Percentiles rank a stretch among this genome's conserved stretches.
Conservation (phyloP, 2,797 vertebrate genomes). For the Tenualosa thibaudeaui region DNA sequence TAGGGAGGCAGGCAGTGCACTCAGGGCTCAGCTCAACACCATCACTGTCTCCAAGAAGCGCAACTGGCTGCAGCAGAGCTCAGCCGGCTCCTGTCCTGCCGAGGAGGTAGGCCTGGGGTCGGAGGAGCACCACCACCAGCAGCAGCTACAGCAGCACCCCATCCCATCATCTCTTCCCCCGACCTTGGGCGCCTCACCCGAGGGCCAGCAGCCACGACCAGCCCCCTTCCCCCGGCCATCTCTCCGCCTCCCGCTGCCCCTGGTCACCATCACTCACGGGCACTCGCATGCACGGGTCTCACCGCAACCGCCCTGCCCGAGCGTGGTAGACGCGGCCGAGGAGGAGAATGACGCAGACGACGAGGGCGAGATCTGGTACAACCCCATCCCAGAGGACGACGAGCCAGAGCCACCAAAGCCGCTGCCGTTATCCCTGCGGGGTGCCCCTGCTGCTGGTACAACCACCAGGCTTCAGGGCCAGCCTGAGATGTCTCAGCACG, state of each 20-base stretch:
- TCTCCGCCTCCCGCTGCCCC: slow-evolving; percentile 56
- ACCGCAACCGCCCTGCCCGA: slow-evolving; percentile 39
- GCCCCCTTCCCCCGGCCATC: slow-evolving; percentile 42
- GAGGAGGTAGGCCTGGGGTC: slow-evolving; percentile 66
- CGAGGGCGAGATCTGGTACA: slow-evolving; percentile 99
- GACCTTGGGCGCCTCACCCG: slow-evolving; percentile 54
- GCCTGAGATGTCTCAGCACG: slow-evolving; percentile 1
- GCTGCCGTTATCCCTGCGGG: not conserved
- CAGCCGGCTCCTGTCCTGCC: slow-evolving; percentile 61
- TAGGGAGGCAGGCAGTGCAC: slow-evolving; percentile 38
- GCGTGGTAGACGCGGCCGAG: slow-evolving; percentile 74
- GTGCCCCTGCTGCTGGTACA: slow-evolving; percentile 26
- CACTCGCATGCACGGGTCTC: slow-evolving; percentile 34
- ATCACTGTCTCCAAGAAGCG: slow-evolving; percentile 98
- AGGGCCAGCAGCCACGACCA: slow-evolving; percentile 58
- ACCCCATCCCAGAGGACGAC: slow-evolving; percentile 96
- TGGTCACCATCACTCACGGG: slow-evolving; percentile 49
- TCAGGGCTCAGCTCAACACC: slow-evolving; percentile 74
- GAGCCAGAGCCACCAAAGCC: slow-evolving; percentile 59
- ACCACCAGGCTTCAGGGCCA: slow-evolving; percentile 39
- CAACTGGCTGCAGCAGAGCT: slow-evolving; percentile 95
- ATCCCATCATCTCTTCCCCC: slow-evolving; percentile 28
- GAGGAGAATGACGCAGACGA: slow-evolving; percentile 93
- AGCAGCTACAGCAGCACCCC: slow-evolving; percentile 23
- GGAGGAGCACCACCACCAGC: slow-evolving; percentile 58